Base-by-base conservation (phyloP, 2,888 invertebrate species). In the Galeopsomyia nigrocyanea region DNA sequence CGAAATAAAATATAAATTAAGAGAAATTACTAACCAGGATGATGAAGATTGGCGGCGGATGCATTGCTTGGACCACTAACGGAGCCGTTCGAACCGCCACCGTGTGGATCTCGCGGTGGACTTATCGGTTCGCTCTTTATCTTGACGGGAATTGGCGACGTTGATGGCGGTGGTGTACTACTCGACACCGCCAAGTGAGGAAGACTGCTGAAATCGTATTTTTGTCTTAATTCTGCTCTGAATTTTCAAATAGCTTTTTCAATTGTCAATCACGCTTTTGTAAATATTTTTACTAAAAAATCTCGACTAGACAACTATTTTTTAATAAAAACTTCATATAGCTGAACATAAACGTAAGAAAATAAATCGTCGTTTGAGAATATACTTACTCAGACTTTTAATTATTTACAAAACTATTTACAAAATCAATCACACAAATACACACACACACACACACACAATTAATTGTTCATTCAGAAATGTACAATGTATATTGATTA, bases 41-140 rank as follows among this genome's bases (percentile, higher is more conserved):
- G 75, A 51, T 87, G 87, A 31, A 88, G 87, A n/a, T 83, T 88
- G 77, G 88, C 88, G 17, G 55, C 65, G 56, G 73, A 66, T 77
- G 89, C 89, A 82, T 88, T 85, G 83, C 78, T 82, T 66, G 79
- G 86, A 71, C 76, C 87, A 77, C 88, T 88, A 21, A 70, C 26
- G 73, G 81, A 68, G 78, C 82, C 79, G 79, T 82, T 83, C 76
- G 84, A 80, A 75, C 83, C 79, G 75, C 84, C 78, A 77, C 82
- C 88, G 80, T 92, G 93, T 80, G 92, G 92, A 82, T 95, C 96
- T 76, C 97, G 91, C 3, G 96, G 96, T 56, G 97, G 97, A 78
- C 97, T 97, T 84, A 97, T 96, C 31, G 97, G 97, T 87, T 98
- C 97, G 80, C 96, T 95, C 88, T 97, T 97, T 86, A 97, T 95